Evolutionary conservation across 2,113 vertebrate genomes (phyloP), one percentile per base, ranked within the genome.

Genomic region (Siniperca knerii): DNA sequence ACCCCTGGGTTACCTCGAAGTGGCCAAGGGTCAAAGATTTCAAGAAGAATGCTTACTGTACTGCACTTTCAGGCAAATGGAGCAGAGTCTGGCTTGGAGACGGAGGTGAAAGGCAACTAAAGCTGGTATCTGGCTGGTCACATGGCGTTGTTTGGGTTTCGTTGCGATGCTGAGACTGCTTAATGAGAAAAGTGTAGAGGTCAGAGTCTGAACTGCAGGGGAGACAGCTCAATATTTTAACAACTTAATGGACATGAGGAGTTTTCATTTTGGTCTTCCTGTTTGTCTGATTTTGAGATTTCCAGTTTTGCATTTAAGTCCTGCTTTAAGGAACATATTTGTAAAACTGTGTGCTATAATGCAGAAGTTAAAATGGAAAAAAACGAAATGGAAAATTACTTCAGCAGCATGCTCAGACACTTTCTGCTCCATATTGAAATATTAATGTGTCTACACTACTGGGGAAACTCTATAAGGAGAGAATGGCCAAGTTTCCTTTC

Each of bases 381-480:
- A 0, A 46, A 6, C 33, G 4, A 40, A 74, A 23, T 20, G n/a
- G 16, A 79, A 70, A 46, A 55, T 5, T 37, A 7, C 3, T 37
- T 58, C 55, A n/a, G 55, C 55, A 20, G n/a, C 33, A 9, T 11
- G 4, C 13, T 11, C 20, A 18, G 50, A 71, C 52, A 62, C 46
- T 77, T 77, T 89, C 40, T 75, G 52, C 81, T 73, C 20, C 48
- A 71, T 42, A 75, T 52, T 61, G 75, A 88, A 92, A 93, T 89
- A 93, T 93, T 92, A 44, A 92, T 90, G 70, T 11, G 52, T 69
- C 68, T 77, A 71, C 78, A 33, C 78, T 60, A 50, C 21, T 44
- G 50, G 21, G 75, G 84, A 90, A 89, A 93, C 90, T 77, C 81
- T 79, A 81, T 86, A 87, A 79, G 79, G 70, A 81, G 52, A 82